Conservation (phyloP, 1,140 invertebrate species). For the Sarcophaga bullata region DNA sequence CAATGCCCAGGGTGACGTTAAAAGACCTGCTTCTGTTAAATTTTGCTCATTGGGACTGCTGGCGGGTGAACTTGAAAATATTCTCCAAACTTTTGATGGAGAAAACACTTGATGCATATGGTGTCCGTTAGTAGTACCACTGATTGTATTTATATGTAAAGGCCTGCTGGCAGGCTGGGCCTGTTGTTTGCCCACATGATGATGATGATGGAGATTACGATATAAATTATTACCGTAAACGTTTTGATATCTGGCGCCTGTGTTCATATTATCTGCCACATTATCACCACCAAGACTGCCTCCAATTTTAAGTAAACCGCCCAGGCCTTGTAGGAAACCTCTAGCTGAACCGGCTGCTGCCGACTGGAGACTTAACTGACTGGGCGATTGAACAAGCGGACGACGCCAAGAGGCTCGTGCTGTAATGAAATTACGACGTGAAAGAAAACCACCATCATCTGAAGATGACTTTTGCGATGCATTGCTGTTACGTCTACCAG, state of each 20-base stretch:
- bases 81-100: slow-evolving; percentile 69
- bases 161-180: slow-evolving; percentile 50
- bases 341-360: slow-evolving; percentile 57
- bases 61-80: slow-evolving; percentile 75
- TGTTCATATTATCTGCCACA: slow-evolving; percentile 36
- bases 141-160: slow-evolving; percentile 62
- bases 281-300: slow-evolving; percentile 18
- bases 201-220: slow-evolving; percentile 47
- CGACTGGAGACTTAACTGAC: slow-evolving; percentile 73
- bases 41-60: slow-evolving; percentile 62
- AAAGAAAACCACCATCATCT: slow-evolving; percentile 85
- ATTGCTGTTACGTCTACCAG: slow-evolving; percentile 70
- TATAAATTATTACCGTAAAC: slow-evolving; percentile 56
- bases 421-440: slow-evolving; percentile 64
- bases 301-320: slow-evolving; percentile 56
- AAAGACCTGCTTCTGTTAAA: slow-evolving; percentile 67
- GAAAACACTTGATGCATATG: slow-evolving; percentile 55
- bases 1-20: slow-evolving; percentile 71
- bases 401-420: slow-evolving; percentile 74
- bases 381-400: slow-evolving; percentile 74
- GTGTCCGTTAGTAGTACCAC: slow-evolving; percentile 45
- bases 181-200: slow-evolving; percentile 26
- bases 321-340: slow-evolving; percentile 58
- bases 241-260: slow-evolving; percentile 59
- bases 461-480: slow-evolving; percentile 77